Conservation (phyloP, 92 coral and sea anemone species). For the Phenganax subtilis region DNA sequence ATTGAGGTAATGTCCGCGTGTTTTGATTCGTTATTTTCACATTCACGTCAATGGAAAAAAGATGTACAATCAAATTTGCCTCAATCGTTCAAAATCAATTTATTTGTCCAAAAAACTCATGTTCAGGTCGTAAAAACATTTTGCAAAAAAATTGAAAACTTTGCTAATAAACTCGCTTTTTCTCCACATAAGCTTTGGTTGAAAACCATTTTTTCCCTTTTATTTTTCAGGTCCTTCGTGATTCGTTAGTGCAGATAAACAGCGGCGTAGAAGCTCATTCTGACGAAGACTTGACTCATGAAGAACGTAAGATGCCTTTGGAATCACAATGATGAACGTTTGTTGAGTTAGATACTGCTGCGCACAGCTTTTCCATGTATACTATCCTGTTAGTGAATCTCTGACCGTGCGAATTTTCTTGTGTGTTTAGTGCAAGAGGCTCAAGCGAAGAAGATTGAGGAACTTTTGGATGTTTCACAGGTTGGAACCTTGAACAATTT, state of each 20-base stretch:
- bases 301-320: conserved; percentile 46
- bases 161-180: no score
- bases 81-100: no score
- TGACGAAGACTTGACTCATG: conserved; percentile 55
- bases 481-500: neutral
- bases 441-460: conserved; percentile 45
- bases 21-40: neutral
- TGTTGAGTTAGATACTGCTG: no score
- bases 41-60: no score
- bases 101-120: neutral
- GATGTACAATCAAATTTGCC: no score
- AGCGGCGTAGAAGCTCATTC: conserved; percentile 43
- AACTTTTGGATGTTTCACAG: conserved; percentile 56
- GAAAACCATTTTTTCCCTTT: neutral
- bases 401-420: neutral
- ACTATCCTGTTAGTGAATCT: no score
- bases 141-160: no score
- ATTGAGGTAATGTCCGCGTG: conserved; percentile 52
- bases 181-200: no score
- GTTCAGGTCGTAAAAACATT: no score
- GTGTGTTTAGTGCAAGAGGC: conserved; percentile 48
- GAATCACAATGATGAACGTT: neutral
- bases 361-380: no score
- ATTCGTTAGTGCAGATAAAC: conserved; percentile 75
- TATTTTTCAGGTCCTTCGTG: conserved; percentile 61